Percentiles rank a stretch among this genome's conserved stretches.
Conservation (phyloP, 2,113 vertebrate genomes). For the Herpetotheres cachinnans region DNA sequence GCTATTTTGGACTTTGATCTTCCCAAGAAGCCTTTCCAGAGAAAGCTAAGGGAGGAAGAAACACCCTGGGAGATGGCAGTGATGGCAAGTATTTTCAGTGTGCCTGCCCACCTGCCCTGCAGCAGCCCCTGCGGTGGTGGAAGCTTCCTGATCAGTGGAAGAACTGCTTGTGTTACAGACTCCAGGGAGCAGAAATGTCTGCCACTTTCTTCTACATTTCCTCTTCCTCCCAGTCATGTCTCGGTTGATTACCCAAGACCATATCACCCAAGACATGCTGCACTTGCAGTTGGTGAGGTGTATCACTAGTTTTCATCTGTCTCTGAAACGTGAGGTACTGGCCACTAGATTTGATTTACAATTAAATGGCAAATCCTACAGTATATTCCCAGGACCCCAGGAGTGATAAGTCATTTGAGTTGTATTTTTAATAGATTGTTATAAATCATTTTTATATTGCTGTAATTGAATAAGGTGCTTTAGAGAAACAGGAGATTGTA, state of each 20-base stretch:
- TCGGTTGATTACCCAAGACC: neutral
- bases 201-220: neutral
- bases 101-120: neutral
- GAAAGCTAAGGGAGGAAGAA: neutral
- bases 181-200: neutral
- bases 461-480: conserved; percentile 50
- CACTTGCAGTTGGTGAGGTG: neutral
- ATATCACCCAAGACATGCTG: neutral
- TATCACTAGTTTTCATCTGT: neutral
- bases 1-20: neutral
- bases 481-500: conserved; percentile 47
- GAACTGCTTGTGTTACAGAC: neutral
- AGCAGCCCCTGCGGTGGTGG: neutral
- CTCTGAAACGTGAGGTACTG: neutral
- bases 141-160: neutral
- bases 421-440: conserved; percentile 57
- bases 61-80: neutral
- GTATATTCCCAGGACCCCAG: conserved; percentile 32
- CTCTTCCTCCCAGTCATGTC: neutral
- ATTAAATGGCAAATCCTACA: conserved; percentile 14
- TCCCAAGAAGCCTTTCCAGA: neutral
- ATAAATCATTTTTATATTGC: conserved; percentile 63
- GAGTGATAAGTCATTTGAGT: conserved; percentile 42
- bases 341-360: conserved; percentile 33
- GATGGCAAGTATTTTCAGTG: neutral